A percentile compares a stretch with the other conserved stretches of the same genome.
phyloP scores from a whole-genome alignment of 1,140 invertebrate genomes.

The Pissodes strobi region DNA sequence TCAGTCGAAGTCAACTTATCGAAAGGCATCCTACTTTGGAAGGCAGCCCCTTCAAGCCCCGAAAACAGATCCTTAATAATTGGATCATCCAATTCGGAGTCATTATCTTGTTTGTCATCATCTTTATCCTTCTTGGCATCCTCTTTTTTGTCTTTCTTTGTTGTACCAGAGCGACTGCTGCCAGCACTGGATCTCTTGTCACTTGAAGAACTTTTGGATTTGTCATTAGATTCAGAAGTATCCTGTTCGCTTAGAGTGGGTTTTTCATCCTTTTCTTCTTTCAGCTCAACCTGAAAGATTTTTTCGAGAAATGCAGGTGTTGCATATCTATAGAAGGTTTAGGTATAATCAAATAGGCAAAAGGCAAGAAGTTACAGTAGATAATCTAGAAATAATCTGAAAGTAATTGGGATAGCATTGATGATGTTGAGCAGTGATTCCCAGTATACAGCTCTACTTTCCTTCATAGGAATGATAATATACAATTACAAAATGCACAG shows the following conservation, averaged over 20 bases:
- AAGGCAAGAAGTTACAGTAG: no score
- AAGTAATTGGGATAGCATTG: no score
- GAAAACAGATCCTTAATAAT: constrained; percentile 55
- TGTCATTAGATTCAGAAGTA: constrained; percentile 65
- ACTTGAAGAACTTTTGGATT: constrained; percentile 60
- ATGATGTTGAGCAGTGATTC: no score
- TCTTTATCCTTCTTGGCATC: constrained; percentile 52
- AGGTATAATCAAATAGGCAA: no score
- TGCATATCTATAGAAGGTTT: no score
- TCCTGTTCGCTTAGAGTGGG: constrained; percentile 66
- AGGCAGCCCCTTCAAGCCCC: constrained; percentile 89
- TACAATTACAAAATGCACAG: no score
- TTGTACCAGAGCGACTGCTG: constrained; percentile 51
- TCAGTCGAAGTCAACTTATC: constrained; percentile 95
- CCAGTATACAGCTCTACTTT: no score
- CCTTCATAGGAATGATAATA: no score
- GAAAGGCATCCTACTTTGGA: constrained; percentile 90
- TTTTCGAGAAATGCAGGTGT: background rate
- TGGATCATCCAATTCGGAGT: constrained; percentile 54
- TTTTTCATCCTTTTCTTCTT: constrained; percentile 69
- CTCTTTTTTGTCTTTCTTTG: constrained; percentile 59
- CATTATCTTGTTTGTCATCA: constrained; percentile 58
- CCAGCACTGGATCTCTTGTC: constrained; percentile 52
- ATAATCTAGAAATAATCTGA: no score
- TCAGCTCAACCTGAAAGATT: constrained; percentile 68